phyloP scores from a whole-genome alignment of 1,140 invertebrate species.

The Drosophila sproati region DNA sequence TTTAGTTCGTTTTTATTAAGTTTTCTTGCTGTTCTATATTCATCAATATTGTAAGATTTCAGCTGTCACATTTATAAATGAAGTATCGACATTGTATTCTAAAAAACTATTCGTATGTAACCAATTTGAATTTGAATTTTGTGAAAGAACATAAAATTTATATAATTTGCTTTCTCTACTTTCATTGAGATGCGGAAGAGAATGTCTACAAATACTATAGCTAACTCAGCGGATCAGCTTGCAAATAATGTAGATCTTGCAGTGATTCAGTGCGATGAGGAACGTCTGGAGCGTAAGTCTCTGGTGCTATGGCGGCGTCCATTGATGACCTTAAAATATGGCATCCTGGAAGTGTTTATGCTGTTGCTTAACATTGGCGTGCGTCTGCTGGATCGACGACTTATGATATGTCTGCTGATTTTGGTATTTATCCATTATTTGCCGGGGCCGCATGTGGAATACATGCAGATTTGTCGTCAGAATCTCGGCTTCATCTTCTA shows the following conservation, averaged over 20 bases:
- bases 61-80: neutral
- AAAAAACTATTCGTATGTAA: neutral
- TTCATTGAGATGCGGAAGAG: constrained; percentile 29
- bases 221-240: neutral
- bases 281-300: constrained; percentile 85
- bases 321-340: constrained; percentile 92
- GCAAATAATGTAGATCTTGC: constrained; percentile 4
- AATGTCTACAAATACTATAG: constrained; percentile 15
- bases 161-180: neutral
- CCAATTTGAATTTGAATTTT: neutral
- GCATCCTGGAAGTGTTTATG: constrained; percentile 89
- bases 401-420: constrained; percentile 68
- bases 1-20: neutral
- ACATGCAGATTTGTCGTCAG: constrained; percentile 76
- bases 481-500: constrained; percentile 91
- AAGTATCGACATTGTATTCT: neutral
- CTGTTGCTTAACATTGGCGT: constrained; percentile 86
- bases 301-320: constrained; percentile 95
- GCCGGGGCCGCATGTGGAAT: constrained; percentile 84
- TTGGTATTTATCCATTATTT: constrained; percentile 61
- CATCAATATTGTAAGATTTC: no score
- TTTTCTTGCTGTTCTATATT: no score
- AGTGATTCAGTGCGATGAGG: neutral
- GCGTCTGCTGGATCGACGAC: constrained; percentile 85
- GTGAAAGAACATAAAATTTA: neutral